Evolutionary conservation across 2,797 vertebrate species (phyloP), one percentile per base, ranked within the genome.

Genomic region (Knipowitschia caucasica): DNA sequence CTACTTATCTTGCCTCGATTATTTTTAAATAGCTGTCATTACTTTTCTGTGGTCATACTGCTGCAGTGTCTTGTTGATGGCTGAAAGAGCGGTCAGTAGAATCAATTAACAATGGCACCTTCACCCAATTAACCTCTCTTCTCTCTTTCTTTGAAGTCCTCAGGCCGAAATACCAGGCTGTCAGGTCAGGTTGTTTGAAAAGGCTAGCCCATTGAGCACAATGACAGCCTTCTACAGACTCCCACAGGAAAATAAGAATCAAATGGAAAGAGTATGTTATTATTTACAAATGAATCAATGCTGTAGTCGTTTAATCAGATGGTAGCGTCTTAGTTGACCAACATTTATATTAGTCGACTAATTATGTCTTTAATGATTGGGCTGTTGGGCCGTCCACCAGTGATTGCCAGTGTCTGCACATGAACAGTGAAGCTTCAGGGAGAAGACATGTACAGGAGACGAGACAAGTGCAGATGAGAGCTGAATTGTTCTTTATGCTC

Each of bases 61-160:
- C 0, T 0, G 14, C 52, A 0, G 17, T 20, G 7, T 2, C 43
- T 24, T 21, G 25, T 34, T 59, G 53, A 56, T 30, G 23, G 43
- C 24, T 49, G 17, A 44, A 31, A 70, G 39, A 21, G 50, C 25
- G 35, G 65, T 14, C 15, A 29, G 36, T 18, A 35, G 24, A 56
- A 47, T 78, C 53, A 71, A 57, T 72, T 63, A 71, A 38, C 35
- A 31, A 25, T n/a, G 23, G 18, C 9, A 50, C 44, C 47, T 51
- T 62, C 42, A 59, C 4, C 52, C 50, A 67, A 73, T 80, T 69
- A 73, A 66, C 68, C 53, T 62, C 55, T 25, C 5, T 50, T 46
- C 50, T 50, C 53, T 52, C 11, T 1, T 50, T 39, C 47, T 47
- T 43, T 29, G 31, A 58, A 50, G 50, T 44, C 18, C 34, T 29